Conservation (phyloP, 2,113 vertebrate genomes). For the Tychaedon coryphoeus region DNA sequence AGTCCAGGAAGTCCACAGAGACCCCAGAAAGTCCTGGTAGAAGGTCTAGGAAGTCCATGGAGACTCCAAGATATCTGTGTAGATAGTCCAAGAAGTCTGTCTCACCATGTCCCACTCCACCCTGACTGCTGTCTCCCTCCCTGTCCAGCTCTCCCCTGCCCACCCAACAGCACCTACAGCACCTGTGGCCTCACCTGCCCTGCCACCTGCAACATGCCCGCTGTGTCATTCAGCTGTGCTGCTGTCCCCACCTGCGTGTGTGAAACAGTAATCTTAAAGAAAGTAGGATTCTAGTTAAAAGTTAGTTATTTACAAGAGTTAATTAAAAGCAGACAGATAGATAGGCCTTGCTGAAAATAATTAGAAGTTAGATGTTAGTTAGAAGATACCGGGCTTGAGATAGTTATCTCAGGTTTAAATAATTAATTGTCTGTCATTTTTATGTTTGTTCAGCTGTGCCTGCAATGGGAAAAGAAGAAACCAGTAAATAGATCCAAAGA, state of each 20-base stretch:
- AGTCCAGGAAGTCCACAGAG: not conserved
- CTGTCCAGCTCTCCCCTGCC: conserved; percentile 64
- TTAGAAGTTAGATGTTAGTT: too few relatives aligned
- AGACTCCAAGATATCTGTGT: too few relatives aligned
- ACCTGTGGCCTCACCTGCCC: conserved; percentile 45
- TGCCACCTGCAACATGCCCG: conserved; percentile 25
- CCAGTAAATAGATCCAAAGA: too few relatives aligned
- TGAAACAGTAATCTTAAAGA: too few relatives aligned
- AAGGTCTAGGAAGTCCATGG: not conserved
- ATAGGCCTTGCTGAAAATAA: too few relatives aligned
- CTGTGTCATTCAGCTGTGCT: not conserved
- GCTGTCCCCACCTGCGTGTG: fast-evolving
- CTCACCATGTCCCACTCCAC: not conserved
- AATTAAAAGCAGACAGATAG: too few relatives aligned
- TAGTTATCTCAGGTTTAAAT: not conserved
- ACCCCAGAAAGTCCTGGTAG: not conserved
- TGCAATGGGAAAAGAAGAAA: too few relatives aligned
- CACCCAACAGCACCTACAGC: conserved; percentile 59
- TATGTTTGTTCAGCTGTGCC: too few relatives aligned
- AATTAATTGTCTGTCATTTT: too few relatives aligned
- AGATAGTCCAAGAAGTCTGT: not conserved
- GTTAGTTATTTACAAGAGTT: too few relatives aligned
- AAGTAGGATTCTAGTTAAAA: too few relatives aligned
- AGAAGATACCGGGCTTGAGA: too few relatives aligned
- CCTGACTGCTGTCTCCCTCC: fast-evolving